These are phyloP conservation scores for Sebastes aleutianus DNA, from an alignment of 2,797 vertebrate species.

Conservation along the genomic window DNA sequence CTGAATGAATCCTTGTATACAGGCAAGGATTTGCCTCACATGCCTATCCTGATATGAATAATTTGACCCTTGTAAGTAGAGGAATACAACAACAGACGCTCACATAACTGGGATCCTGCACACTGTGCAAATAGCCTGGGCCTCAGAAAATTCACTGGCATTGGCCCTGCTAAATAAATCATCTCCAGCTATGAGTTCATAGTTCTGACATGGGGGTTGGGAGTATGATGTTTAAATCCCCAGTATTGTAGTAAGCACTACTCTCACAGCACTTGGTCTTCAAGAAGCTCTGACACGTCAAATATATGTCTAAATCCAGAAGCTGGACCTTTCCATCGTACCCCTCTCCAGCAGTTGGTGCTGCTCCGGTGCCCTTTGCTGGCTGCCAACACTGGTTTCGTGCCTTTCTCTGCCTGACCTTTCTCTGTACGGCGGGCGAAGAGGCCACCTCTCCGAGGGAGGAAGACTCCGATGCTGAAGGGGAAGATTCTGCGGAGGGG, in stretches of 20 bases:
- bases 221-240: neutral
- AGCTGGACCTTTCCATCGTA: slow-evolving; percentile 72
- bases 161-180: neutral
- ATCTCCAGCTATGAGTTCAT: neutral
- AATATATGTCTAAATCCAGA: slow-evolving; percentile 74
- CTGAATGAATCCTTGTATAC: neutral
- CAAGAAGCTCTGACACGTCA: neutral
- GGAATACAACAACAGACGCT: neutral
- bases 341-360: slow-evolving; percentile 63
- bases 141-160: neutral
- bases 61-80: neutral
- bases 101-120: neutral
- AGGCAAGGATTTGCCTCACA: neutral
- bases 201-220: neutral
- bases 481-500: neutral
- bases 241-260: neutral
- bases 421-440: slow-evolving; percentile 21
- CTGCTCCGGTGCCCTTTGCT: slow-evolving; percentile 52
- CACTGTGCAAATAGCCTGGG: neutral
- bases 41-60: neutral
- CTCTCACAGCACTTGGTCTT: neutral
- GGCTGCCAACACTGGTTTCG: slow-evolving; percentile 8
- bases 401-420: slow-evolving; percentile 14
- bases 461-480: slow-evolving; percentile 44
- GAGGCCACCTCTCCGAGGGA: slow-evolving; percentile 46